Evolutionary conservation across 2,113 vertebrate genomes (phyloP).

Genomic region (Glareola pratincola): DNA sequence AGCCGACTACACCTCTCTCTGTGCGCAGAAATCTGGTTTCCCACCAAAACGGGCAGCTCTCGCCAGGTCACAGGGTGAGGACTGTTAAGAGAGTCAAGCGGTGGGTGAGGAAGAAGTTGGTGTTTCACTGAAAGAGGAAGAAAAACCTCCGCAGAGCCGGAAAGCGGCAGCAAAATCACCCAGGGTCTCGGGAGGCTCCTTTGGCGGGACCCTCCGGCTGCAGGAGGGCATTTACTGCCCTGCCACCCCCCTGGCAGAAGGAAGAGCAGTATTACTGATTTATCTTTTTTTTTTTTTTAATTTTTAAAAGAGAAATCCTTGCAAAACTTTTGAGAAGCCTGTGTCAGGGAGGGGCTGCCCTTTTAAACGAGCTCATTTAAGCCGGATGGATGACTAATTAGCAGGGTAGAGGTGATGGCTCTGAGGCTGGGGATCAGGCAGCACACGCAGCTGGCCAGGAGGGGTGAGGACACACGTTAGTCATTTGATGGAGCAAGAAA

Average conservation of each 20-base stretch:
- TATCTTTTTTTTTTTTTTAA: not conserved
- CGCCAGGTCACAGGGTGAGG: rapidly evolving
- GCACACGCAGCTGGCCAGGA: not conserved
- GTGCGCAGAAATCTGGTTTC: rapidly evolving
- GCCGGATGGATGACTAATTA: not conserved
- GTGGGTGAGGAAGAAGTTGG: rapidly evolving
- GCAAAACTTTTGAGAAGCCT: not conserved
- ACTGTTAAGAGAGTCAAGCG: rapidly evolving
- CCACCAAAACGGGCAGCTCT: not conserved
- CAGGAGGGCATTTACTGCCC: not conserved
- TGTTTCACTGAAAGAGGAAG: not conserved
- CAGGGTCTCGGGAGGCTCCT: not conserved
- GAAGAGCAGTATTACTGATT: not conserved
- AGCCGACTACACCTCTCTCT: not conserved
- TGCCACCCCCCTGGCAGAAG: not conserved
- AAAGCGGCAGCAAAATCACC: rapidly evolving
- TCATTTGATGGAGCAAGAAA: not conserved
- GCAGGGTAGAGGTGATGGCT: not conserved
- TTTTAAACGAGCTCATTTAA: not conserved
- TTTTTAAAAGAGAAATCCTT: not conserved
- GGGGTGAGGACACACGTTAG: not conserved
- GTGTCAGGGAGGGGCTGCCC: not conserved
- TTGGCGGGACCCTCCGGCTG: not conserved
- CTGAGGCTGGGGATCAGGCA: not conserved
- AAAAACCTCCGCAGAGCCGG: not conserved